A percentile compares a stretch with the other conserved stretches of the same genome.
phyloP scores from a whole-genome alignment of 1,140 invertebrate genomes.

The Diorhabda sublineata region DNA sequence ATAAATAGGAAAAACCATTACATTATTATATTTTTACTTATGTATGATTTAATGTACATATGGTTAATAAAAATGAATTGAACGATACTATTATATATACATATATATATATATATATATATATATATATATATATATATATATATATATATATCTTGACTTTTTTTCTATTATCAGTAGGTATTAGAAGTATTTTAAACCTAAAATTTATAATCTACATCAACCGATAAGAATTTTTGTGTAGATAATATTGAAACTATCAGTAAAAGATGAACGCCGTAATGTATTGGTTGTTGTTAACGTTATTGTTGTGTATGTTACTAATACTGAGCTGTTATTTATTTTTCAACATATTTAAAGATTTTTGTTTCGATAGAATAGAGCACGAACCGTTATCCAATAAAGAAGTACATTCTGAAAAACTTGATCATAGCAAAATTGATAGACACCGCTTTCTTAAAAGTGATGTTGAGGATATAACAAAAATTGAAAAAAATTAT shows the following conservation, averaged over 20 bases:
- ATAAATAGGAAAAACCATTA: too few species aligned
- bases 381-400: neutral
- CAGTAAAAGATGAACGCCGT: constrained; percentile 22
- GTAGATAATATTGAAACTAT: neutral
- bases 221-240: too few species aligned
- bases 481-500: constrained; percentile 18
- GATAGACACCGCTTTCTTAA: constrained; percentile 19
- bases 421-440: neutral
- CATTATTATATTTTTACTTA: too few species aligned
- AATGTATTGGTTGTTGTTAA: constrained; percentile 29
- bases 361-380: constrained; percentile 8
- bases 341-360: constrained; percentile 15
- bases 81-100: too few species aligned
- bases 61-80: too few species aligned
- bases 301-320: constrained; percentile 21
- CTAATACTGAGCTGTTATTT: constrained; percentile 24
- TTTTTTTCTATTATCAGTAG: too few species aligned
- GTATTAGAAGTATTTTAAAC: too few species aligned
- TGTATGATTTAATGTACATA: too few species aligned
- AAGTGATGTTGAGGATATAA: constrained; percentile 28
- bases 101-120: too few species aligned
- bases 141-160: too few species aligned
- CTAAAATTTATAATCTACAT: too few species aligned
- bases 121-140: too few species aligned
- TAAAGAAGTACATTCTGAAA: neutral